These are phyloP conservation scores for Stegostoma tigrinum DNA, from an alignment of 2,113 vertebrate genomes.

Conservation along the genomic window DNA sequence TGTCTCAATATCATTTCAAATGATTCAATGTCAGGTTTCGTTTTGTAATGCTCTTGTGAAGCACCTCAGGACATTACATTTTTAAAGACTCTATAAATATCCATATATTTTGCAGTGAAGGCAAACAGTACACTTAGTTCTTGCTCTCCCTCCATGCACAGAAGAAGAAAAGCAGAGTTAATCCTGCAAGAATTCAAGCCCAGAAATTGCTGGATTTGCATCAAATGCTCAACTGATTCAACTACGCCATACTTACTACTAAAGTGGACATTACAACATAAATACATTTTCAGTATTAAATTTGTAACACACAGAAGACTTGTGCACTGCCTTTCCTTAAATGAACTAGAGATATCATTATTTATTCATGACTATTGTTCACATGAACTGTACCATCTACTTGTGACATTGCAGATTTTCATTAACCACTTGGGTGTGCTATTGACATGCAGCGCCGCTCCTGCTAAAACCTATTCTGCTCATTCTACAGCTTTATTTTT, in stretches of 20 bases:
- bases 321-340: background rate
- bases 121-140: background rate
- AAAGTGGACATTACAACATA: background rate
- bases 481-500: background rate
- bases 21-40: no score
- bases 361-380: background rate
- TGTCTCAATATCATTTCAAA: no score
- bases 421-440: constrained; percentile 26
- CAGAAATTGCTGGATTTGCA: background rate
- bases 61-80: no score
- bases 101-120: no score
- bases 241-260: background rate
- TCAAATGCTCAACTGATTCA: background rate
- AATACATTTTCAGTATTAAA: background rate
- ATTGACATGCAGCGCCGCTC: background rate
- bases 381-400: background rate
- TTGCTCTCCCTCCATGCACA: background rate
- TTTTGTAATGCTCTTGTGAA: no score
- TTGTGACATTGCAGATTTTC: background rate
- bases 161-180: background rate
- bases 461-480: background rate
- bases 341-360: background rate
- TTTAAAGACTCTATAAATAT: no score
- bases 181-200: background rate
- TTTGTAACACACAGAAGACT: background rate